Evolutionary conservation across 1,140 invertebrate species (phyloP).

Genomic region (Drosophila bocki): DNA sequence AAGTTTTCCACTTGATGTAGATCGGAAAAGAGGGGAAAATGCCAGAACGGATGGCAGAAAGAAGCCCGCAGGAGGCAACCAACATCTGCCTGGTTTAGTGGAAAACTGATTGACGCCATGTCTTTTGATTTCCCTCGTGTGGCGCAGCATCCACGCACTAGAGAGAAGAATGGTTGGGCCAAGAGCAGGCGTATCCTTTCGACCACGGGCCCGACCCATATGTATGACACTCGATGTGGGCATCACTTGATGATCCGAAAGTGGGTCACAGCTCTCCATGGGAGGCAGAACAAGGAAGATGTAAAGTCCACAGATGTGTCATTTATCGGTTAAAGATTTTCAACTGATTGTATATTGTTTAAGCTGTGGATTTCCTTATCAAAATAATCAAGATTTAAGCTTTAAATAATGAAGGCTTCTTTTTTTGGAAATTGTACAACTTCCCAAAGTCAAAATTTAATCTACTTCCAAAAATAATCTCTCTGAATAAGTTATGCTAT

Average conservation of each 20-base stretch:
- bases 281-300: background rate
- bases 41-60: background rate
- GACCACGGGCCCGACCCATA: constrained; percentile 2
- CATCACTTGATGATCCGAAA: constrained; percentile 32
- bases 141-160: constrained; percentile 41
- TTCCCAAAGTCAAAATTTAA: background rate
- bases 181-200: constrained; percentile 16
- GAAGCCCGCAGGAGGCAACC: constrained; percentile 42
- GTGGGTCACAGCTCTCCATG: constrained; percentile 25
- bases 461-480: background rate
- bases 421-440: too few relatives aligned
- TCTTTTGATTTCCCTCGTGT: constrained; percentile 76
- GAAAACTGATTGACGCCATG: constrained; percentile 71
- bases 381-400: background rate
- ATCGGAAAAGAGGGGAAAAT: constrained; percentile 1
- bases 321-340: constrained; percentile 3
- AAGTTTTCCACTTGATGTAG: constrained; percentile 17
- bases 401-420: background rate
- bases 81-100: constrained; percentile 44
- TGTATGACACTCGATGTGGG: constrained; percentile 44
- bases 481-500: background rate
- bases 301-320: background rate
- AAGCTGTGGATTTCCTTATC: background rate
- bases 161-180: constrained; percentile 10
- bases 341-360: background rate